A percentile compares a stretch with the other conserved stretches of the same genome.
Evolutionary conservation across 1,140 invertebrate genomes (phyloP).

Genomic region (Atta colombica): DNA sequence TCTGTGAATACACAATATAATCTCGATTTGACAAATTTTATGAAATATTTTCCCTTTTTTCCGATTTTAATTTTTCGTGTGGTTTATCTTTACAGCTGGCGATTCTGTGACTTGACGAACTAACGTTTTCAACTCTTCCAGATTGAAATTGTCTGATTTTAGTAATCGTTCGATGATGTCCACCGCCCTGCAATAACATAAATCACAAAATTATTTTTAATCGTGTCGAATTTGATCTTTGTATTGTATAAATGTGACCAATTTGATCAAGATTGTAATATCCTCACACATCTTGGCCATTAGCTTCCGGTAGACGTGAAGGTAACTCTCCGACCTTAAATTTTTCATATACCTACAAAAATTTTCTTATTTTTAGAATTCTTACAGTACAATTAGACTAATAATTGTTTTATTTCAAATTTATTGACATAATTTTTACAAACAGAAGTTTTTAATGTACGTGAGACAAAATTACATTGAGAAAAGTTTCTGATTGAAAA

Average conservation of each 20-base stretch:
- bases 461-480: background rate
- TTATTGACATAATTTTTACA: background rate
- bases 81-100: background rate
- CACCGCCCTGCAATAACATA: slow-evolving; percentile 65
- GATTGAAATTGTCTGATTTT: slow-evolving; percentile 22
- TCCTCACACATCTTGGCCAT: slow-evolving; percentile 59
- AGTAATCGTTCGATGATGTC: slow-evolving; percentile 57
- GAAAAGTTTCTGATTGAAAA: too few relatives aligned
- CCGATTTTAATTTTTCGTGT: background rate
- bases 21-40: background rate
- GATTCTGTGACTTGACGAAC: slow-evolving; percentile 45
- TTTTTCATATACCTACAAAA: slow-evolving; percentile 67
- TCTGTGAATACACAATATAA: background rate
- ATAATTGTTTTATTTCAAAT: slow-evolving; percentile 11
- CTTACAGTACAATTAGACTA: background rate
- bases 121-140: slow-evolving; percentile 67
- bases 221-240: background rate
- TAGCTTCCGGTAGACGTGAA: slow-evolving; percentile 28
- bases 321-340: slow-evolving; percentile 63
- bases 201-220: slow-evolving; percentile 13
- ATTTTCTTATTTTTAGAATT: background rate
- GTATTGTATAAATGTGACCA: background rate
- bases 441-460: background rate
- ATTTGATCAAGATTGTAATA: slow-evolving; percentile 28
- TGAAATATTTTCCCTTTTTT: background rate